Base-by-base conservation (phyloP, 2,888 invertebrate species). In the Eudasyphora cyanicolor region DNA sequence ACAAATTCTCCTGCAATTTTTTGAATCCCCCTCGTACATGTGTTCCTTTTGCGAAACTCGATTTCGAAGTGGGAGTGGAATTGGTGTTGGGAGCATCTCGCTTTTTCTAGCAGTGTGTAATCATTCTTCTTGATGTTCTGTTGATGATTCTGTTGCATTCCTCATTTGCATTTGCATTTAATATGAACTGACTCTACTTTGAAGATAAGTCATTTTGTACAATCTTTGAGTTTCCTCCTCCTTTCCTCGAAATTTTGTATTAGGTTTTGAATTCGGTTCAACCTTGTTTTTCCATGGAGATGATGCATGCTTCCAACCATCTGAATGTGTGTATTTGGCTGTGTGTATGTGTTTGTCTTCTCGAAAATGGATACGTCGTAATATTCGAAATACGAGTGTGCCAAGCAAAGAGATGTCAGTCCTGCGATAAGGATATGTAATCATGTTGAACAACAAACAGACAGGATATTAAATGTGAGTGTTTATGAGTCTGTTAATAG, bases 341-440 rank as follows among this genome's bases (percentile, higher is more conserved):
- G 42, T 70, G 24, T 2, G 60, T 2, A 8, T 8, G 32, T 32
- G 62, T 32, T 2, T 32, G 32, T 62, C 35, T 32, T 29, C n/a
- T n/a, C 29, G 60, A 60, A 60, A 60, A 62, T 19, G 62, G 35
- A 32, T 62, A 62, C 10, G 17, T 32, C 62, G 64, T 64, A 32
- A 21, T 70, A 35, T 75, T 75, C 73, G 19, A 76, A 76, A 78
- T 51, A 38, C 35, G 64, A 49, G 29, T 62, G 62, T n/a, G n/a
- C 42, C 32, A 17, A 71, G 69, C 78, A 82, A 71, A 78, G 75
- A 84, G 82, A 85, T 85, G 85, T 74, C 81, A 85, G 81, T 81
- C 74, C 70, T 74, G 29, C 70, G 85, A 83, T 85, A 85, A 79
- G 83, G 45, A 79, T 75, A 79, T 81, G 81, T 73, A 85, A 83